Base-by-base conservation (phyloP, 1,140 invertebrate genomes). In the Scaptomyza pallida region DNA sequence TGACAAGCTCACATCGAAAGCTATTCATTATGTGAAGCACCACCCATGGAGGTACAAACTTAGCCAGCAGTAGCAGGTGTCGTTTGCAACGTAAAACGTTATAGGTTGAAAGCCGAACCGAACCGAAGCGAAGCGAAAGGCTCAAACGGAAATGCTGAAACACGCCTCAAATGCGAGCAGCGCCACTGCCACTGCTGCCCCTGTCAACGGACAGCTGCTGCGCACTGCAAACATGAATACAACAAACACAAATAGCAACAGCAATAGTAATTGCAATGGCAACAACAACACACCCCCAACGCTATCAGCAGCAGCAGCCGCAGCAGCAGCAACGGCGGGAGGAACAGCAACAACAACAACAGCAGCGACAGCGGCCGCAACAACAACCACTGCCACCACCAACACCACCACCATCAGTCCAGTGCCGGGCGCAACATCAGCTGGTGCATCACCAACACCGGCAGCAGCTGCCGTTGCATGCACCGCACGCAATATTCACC, bases 401-500 rank as follows among this genome's bases (percentile, higher is more conserved):
- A 13, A 37, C 63, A 19, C 43, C 30, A 52, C 35, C 35, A 40
- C 37, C 17, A 50, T 26, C 8, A 19, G 48, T 30, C 16, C 30
- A 16, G 16, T 50, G 47, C 47, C 47, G 13, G 26, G 13, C 13
- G 16, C 63, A 17, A 17, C 57, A n/a, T 50, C 48, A 6, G 67
- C 23, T 12, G 78, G 40, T n/a, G 62, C 71, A 8, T 77, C 81
- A 2, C 72, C 81, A 13, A 80, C 77, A 9, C 77, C 82, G 8
- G 70, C 74, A 45, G 80, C 80, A 45, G 89, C 75, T 55, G 80
- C 89, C 15, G 69, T 90, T 33, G 78, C 89, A 0, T 82, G 59
- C 43, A 79, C 83, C 15, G 81, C 82, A 67, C 89, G 89, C 71
- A 83, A 77, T 43, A 89, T 91, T 41, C 90, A 91, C 72, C 67